Evolutionary conservation across 2,113 vertebrate genomes (phyloP).

Genomic region (Cacatua alba): DNA sequence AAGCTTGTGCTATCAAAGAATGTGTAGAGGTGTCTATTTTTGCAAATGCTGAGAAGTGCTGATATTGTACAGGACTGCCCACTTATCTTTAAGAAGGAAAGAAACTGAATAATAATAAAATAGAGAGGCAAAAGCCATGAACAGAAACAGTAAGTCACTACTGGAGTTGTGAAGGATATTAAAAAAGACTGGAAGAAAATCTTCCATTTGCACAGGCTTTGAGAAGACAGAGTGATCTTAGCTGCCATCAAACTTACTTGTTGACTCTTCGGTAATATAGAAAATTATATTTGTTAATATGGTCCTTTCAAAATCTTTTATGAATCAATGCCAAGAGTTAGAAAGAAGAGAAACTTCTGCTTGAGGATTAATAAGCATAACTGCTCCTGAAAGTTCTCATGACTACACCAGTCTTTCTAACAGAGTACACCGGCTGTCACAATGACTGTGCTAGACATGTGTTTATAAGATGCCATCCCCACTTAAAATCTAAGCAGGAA

Average conservation of each 20-base stretch:
- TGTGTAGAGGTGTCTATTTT: neutral
- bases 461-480: neutral
- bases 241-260: neutral
- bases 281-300: neutral
- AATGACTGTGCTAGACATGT: fast-evolving
- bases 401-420: neutral
- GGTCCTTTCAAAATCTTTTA: neutral
- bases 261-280: neutral
- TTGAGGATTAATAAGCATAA: neutral
- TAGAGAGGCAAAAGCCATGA: neutral
- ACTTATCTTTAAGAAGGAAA: neutral
- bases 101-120: neutral
- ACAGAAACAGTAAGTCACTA: neutral
- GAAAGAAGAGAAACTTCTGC: neutral
- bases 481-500: neutral
- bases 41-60: neutral
- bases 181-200: neutral
- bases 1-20: neutral
- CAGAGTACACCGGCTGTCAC: neutral
- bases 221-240: neutral
- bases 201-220: neutral
- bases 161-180: neutral
- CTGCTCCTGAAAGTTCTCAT: neutral
- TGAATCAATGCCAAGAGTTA: neutral
- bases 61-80: neutral